Base-by-base conservation (phyloP, 2,113 vertebrate genomes). In the Lepisosteus oculatus region DNA sequence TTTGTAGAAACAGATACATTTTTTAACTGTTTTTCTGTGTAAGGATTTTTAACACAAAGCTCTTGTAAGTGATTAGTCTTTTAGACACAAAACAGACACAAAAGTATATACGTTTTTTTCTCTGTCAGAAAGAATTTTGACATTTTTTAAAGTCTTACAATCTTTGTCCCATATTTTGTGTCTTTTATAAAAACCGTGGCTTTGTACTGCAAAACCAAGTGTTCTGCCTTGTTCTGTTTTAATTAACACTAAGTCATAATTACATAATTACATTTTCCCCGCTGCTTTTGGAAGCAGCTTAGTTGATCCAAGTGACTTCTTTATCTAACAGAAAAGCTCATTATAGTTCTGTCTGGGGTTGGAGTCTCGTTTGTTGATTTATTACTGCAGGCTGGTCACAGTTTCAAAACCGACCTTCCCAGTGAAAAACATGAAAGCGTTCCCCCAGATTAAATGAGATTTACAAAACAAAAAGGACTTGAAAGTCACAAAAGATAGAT, bases 321-420 rank as follows among this genome's bases (percentile, higher is more conserved):
- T 66, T 29, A n/a, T 66, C 64, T 66, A 14, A 45, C 8, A 43
- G 64, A 66, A 66, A 47, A 66, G 43, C 64, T 47, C 64, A 66
- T 66, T 66, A 66, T 66, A 45, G 43, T 66, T 66, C 15, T 66
- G 64, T 47, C 64, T 66, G 11, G 11, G 43, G 9, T 66, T 66
- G 42, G 15, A 43, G 65, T 43, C 65, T 17, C 17, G 47, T 47
- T 67, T 47, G 13, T 57, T 70, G 76, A 66, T 61, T 71, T 66
- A 71, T 71, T 70, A 66, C 15, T 42, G 56, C 62, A 66, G 68
- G 43, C 12, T 55, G 61, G 44, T 69, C 69, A 51, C n/a, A 41
- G 77, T 69, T 75, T 61, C 74, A 80, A 80, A 82, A 77, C 78
- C 72, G 14, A 61, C 70, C 65, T 56, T 68, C 69, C 78, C 67